Evolutionary conservation across 1,140 invertebrate species (phyloP).

Genomic region (Zophobas morio): DNA sequence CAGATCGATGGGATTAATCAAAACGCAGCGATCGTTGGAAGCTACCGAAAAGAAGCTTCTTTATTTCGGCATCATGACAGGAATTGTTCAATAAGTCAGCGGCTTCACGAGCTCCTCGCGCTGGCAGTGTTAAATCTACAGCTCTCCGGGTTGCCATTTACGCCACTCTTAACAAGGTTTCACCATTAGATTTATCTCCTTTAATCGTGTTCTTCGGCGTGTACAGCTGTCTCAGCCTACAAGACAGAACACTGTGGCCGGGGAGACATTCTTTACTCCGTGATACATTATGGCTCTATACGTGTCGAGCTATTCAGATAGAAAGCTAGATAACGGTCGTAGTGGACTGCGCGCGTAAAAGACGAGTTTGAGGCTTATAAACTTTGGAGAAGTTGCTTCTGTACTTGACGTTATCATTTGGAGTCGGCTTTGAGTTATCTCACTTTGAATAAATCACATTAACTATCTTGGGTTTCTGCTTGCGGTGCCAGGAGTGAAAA

Average conservation of each 20-base stretch:
- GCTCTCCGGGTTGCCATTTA: constrained; percentile 63
- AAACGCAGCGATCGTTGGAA: constrained; percentile 27
- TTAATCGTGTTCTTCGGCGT: constrained; percentile 64
- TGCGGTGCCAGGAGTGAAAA: constrained; percentile 57
- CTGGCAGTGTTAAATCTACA: constrained; percentile 60
- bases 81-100: constrained; percentile 59
- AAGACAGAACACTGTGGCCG: constrained; percentile 61
- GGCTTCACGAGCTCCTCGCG: constrained; percentile 44
- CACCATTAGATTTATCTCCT: constrained; percentile 66
- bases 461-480: constrained; percentile 60
- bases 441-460: constrained; percentile 63
- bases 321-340: constrained; percentile 58
- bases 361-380: constrained; percentile 60
- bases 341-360: constrained; percentile 57
- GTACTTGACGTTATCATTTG: constrained; percentile 62
- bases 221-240: constrained; percentile 63
- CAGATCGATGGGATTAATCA: constrained; percentile 19
- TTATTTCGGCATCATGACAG: constrained; percentile 51
- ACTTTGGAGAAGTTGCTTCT: constrained; percentile 61
- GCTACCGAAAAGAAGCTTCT: constrained; percentile 44
- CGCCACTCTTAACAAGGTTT: constrained; percentile 64
- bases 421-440: constrained; percentile 60
- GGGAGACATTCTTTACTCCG: constrained; percentile 61
- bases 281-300: constrained; percentile 63
- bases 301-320: constrained; percentile 57